These are phyloP conservation scores for Condylura cristata DNA, from an alignment of 2,113 vertebrate genomes.

Conservation along the genomic window DNA sequence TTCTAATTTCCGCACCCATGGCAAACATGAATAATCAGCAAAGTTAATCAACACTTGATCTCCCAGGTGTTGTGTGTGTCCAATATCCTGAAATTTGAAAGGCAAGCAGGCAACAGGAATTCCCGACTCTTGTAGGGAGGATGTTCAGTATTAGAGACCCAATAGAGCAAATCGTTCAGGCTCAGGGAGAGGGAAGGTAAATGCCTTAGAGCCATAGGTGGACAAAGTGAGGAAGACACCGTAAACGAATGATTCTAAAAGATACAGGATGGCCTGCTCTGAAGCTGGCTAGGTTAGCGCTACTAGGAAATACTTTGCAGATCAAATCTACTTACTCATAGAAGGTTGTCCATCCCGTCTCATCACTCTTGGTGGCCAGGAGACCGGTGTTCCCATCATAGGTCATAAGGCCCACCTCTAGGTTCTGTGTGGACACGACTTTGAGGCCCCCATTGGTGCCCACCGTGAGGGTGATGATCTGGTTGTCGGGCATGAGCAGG, in stretches of 20 bases:
- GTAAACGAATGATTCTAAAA: not conserved
- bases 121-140: slow-evolving; percentile 53
- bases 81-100: slow-evolving; percentile 78
- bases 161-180: slow-evolving; percentile 26
- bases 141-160: slow-evolving; percentile 60
- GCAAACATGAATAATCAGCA: slow-evolving; percentile 82
- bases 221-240: slow-evolving; percentile 20
- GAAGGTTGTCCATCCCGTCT: slow-evolving; percentile 99
- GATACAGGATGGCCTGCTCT: not conserved
- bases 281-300: not conserved
- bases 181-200: slow-evolving; percentile 18
- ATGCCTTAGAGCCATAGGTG: not conserved
- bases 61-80: slow-evolving; percentile 71
- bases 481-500: slow-evolving; percentile 96
- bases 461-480: slow-evolving; percentile 95
- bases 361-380: slow-evolving; percentile 97
- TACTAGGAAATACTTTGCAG: slow-evolving; percentile 64
- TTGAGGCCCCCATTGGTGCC: slow-evolving; percentile 93
- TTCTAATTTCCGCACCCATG: slow-evolving; percentile 84
- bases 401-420: slow-evolving; percentile 96
- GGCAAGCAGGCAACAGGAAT: slow-evolving; percentile 69
- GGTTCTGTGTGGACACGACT: slow-evolving; percentile 92
- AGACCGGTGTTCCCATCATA: slow-evolving; percentile 96
- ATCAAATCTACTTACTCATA: slow-evolving; percentile 93
- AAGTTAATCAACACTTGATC: slow-evolving; percentile 85